Base-by-base conservation (phyloP, 1,140 invertebrate species). In the Charaxes varanes region DNA sequence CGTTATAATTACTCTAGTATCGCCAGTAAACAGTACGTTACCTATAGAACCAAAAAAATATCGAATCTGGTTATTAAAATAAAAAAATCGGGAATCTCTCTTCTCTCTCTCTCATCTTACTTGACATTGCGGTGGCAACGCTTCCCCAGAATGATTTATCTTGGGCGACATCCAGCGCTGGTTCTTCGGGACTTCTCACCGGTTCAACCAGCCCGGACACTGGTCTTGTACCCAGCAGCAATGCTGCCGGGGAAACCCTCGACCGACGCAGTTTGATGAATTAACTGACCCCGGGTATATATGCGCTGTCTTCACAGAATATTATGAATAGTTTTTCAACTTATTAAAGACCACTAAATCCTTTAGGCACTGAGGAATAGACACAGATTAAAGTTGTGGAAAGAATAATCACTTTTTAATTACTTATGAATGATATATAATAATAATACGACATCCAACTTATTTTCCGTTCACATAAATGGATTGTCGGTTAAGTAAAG, bases 91-190 rank as follows among this genome's bases (percentile, higher is more conserved):
- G n/a, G n/a, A n/a, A n/a, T n/a, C n/a, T n/a, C n/a, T n/a, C n/a
- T n/a, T n/a, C n/a, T n/a, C n/a, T n/a, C n/a, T n/a, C n/a, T n/a
- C n/a, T n/a, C n/a, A n/a, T n/a, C n/a, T 68, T 77, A 77, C 73
- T 69, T 27, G 64, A 60, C 71, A 73, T 76, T 13, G 72, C 57
- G 3, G 54, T 64, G 16, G 76, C 63, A 36, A 73, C 65, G 60
- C 62, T 78, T 36, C 72, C 78, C 81, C 83, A 85, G 58, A 76
- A 85, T 27, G 78, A 65, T 48, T 82, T 81, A 46, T 85, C 80
- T 48, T 82, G 80, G 1, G 83, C 83, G 42, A 84, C 83, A 67
- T 85, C 83, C 36, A 84, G 51, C 18, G 73, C 77, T 26, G 66
- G 74, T 43, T 85, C 83, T 36, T 84, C 83, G n/a, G 81, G 81